A percentile compares a stretch with the other conserved stretches of the same genome.
phyloP scores from a whole-genome alignment of 1,140 invertebrate species.

The Sweltsa coloradensis region DNA sequence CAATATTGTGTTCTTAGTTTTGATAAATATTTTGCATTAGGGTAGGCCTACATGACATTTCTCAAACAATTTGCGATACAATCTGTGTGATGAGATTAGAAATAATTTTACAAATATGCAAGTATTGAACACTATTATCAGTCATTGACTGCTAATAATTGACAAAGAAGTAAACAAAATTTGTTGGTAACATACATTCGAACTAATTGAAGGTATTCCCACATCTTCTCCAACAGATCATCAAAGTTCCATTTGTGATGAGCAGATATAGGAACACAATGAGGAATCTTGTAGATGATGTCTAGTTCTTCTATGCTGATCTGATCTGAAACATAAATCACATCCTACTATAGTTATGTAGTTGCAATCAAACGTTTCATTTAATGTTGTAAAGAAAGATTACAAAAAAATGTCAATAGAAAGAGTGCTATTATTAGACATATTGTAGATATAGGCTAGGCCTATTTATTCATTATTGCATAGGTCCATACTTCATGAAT shows the following conservation, averaged over 20 bases:
- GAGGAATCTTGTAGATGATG: constrained; percentile 98
- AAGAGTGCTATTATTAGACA: too few relatives aligned
- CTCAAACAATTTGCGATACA: too few relatives aligned
- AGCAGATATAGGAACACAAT: constrained; percentile 97
- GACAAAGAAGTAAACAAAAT: neutral
- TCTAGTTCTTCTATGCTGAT: constrained; percentile 94
- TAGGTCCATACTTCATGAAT: too few relatives aligned
- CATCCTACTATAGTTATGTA: neutral
- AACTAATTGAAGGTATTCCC: constrained; percentile 92
- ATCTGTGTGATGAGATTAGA: too few relatives aligned
- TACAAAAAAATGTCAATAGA: too few relatives aligned
- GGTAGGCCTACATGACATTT: too few relatives aligned
- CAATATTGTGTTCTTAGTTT: too few relatives aligned
- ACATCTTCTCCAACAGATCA: constrained; percentile 97
- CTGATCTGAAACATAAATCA: constrained; percentile 50
- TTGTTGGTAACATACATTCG: constrained; percentile 62
- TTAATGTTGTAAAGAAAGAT: too few relatives aligned
- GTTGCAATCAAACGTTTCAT: neutral
- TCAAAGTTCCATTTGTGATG: constrained; percentile 99
- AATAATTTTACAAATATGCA: neutral
- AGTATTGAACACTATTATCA: neutral
- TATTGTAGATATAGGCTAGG: too few relatives aligned
- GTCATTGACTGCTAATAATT: neutral
- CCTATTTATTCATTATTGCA: too few relatives aligned
- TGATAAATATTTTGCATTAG: too few relatives aligned